Percentiles rank a stretch among this genome's conserved stretches.
Evolutionary conservation across 2,888 invertebrate species (phyloP).

Genomic region (Drosophila birchii): DNA sequence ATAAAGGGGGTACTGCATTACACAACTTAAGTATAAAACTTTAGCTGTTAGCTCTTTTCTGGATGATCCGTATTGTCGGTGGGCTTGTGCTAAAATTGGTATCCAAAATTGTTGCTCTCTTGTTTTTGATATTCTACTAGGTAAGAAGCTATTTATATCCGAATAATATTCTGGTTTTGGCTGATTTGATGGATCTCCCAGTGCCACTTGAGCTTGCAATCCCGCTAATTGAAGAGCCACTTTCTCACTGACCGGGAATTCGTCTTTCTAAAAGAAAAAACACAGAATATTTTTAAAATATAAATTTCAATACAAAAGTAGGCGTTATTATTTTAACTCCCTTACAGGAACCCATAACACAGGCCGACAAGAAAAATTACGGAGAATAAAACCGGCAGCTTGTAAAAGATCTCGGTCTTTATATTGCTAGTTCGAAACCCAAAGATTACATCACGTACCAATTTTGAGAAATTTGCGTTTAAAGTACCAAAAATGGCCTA

Average conservation of each 20-base stretch:
- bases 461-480: no score
- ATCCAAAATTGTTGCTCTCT: conserved; percentile 94
- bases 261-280: conserved; percentile 89
- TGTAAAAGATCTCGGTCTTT: no score
- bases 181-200: conserved; percentile 91
- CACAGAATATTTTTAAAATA: neutral
- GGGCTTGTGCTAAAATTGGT: conserved; percentile 94
- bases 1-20: conserved; percentile 97
- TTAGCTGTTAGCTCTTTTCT: conserved; percentile 96
- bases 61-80: conserved; percentile 95
- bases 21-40: conserved; percentile 96
- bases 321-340: neutral
- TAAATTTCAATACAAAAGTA: neutral
- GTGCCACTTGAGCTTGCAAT: conserved; percentile 96
- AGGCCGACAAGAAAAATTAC: no score
- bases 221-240: conserved; percentile 97
- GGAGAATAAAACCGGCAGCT: no score
- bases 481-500: no score
- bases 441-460: no score
- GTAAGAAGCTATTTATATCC: conserved; percentile 95
- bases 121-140: conserved; percentile 91
- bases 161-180: conserved; percentile 94
- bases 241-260: conserved; percentile 97
- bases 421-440: no score
- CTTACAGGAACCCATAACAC: neutral